Percentiles rank a stretch among this genome's conserved stretches.
Conservation (phyloP, 2,113 vertebrate species). For the Nycticebus coucang region DNA sequence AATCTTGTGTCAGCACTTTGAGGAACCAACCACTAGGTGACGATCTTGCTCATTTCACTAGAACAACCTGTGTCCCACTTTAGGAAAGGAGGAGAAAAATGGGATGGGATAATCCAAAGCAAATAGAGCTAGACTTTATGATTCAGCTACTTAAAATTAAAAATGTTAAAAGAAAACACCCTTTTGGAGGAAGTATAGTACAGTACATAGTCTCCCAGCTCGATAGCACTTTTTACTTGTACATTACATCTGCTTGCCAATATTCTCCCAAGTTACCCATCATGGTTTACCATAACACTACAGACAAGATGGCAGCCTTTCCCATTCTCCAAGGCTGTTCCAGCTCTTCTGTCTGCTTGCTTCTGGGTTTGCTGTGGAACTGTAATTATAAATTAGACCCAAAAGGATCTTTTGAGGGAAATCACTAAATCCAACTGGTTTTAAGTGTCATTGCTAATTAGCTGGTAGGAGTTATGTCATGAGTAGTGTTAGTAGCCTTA, state of each 20-base stretch:
- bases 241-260: neutral
- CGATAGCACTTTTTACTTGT: neutral
- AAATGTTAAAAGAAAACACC: constrained; percentile 18
- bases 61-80: neutral
- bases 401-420: neutral
- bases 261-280: neutral
- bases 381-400: neutral
- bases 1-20: neutral
- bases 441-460: neutral
- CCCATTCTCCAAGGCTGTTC: neutral
- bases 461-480: neutral
- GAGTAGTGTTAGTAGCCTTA: neutral
- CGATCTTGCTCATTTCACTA: constrained; percentile 37
- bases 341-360: neutral
- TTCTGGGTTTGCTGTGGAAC: neutral
- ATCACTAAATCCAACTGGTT: neutral
- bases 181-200: neutral
- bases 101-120: neutral
- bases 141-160: neutral
- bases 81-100: neutral
- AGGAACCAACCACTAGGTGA: constrained; percentile 41
- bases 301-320: neutral
- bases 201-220: neutral
- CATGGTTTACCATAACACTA: neutral
- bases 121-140: neutral